Evolutionary conservation across 1,140 invertebrate genomes (phyloP), one percentile per base, ranked within the genome.

Genomic region (Paracyclopina nana): DNA sequence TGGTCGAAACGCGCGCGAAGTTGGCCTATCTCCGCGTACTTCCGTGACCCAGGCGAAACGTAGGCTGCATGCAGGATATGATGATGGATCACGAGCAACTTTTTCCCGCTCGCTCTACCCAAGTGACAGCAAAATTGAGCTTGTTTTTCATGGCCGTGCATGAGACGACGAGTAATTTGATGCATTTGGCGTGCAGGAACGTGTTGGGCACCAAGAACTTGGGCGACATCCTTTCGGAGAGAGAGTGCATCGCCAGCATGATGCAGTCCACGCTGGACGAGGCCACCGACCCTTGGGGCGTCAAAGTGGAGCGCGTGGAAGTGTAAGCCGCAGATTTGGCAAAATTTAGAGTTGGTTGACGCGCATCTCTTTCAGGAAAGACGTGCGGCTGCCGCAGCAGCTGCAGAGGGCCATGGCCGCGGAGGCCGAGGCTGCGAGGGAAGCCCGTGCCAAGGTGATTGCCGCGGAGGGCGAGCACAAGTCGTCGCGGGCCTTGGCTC

Each of bases 221-320:
- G 28, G 77, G 81, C 5, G 82, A 91, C 65, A 80, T 91, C 50
- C 68, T 91, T 1, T 79, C 82, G 1, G 87, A 95, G 59, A 68
- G 87, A 18, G 88, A 94, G 63, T 74, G 77, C 3, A 92, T 95
- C 52, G 83, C 80, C 29, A 76, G 79, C 61, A 73, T 76, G 53
- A 84, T 90, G 82, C 82, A 88, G 65, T 60, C 60, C 34, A 69
- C 72, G 29, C 65, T 90, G 26, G 82, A 87, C 60, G 81, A 85
- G 50, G 84, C 83, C 12, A 94, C 88, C 6, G 85, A 90, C 58
- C 81, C 82, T 30, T 92, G 88, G 87, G 88, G 88, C 12, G 83
- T 94, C 8, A 87, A 91, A 69, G 86, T 94, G 0, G 84, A 92
- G 64, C 71, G 86, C 55, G 85, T 94, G 22, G 86, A 91, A 73